Base-by-base conservation (phyloP, 2,113 vertebrate genomes). In the Astur gentilis region DNA sequence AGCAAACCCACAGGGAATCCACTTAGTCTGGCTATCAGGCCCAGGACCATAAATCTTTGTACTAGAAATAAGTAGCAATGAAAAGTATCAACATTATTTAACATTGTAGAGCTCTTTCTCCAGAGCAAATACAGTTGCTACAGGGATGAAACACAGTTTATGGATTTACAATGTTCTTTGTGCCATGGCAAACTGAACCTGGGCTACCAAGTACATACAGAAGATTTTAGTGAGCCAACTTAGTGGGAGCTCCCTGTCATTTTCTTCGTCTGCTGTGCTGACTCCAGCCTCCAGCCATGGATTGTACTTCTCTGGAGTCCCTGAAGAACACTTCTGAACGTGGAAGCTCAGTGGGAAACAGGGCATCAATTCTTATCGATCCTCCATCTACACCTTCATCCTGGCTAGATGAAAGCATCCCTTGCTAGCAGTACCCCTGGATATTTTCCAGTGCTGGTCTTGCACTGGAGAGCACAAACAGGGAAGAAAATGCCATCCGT, bases 1-100 rank as follows among this genome's bases (percentile, higher is more conserved):
- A 91, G 72, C 67, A 94, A 89, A 87, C 27, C 65, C 61, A 31
- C 2, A 1, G 80, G 77, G 86, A 79, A 83, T 40, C 60, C n/a
- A 26, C 49, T 92, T 72, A 71, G 29, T 57, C 86, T 84, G 61
- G 23, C 36, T 67, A 75, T 64, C 52, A 84, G 40, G 47, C 26
- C 44, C 61, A 79, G 49, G 47, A 34, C 69, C 52, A 93, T 57
- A 78, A 95, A 82, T 87, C 62, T 61, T 20, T 61, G 34, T 40
- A 77, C 34, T 45, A 82, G 47, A 92, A 95, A 79, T 52, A 91
- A 89, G 49, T 26, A 81, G 29, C 61, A 57, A 36, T 79, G 72
- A 54, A 92, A 86, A 95, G 49, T 29, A 91, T n/a, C 83, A 84
- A 36, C 61, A 23, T 67, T 71, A 52, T 82, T 94, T 83, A 75